These are phyloP conservation scores for Nannoperca obscura DNA, from an alignment of 2,797 vertebrate species.

Conservation along the genomic window DNA sequence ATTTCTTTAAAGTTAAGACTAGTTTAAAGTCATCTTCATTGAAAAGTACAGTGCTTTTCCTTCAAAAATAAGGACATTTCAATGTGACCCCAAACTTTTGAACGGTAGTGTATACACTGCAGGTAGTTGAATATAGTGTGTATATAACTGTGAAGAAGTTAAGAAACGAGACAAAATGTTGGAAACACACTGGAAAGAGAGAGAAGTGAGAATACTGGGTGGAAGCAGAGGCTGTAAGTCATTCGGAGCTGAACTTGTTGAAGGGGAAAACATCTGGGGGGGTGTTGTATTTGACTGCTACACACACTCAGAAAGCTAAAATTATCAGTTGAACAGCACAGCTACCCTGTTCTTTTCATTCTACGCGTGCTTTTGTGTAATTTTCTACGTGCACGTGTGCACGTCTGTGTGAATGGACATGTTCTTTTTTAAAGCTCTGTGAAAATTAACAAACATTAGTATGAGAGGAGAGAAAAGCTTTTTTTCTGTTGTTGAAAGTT, in stretches of 20 bases:
- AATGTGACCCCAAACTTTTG: too few species aligned
- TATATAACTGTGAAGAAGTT: background rate
- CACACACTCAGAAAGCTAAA: conserved; percentile 48
- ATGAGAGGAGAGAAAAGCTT: background rate
- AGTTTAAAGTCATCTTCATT: too few species aligned
- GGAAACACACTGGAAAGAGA: background rate
- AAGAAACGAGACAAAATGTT: background rate
- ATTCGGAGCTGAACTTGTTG: conserved; percentile 8
- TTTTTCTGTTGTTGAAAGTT: background rate
- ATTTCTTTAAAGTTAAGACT: too few species aligned
- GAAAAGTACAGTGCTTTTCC: too few species aligned
- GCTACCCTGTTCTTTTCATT: conserved; percentile 39
- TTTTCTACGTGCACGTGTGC: conserved; percentile 6
- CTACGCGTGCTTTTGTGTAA: conserved; percentile 32
- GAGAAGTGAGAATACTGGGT: background rate
- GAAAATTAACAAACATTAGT: background rate
- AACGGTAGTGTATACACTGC: too few species aligned
- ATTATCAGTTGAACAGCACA: conserved; percentile 35
- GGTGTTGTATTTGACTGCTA: conserved; percentile 25
- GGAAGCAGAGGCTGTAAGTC: conserved; percentile 44
- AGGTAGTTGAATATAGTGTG: too few species aligned
- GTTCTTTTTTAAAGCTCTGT: background rate
- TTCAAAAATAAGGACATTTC: too few species aligned
- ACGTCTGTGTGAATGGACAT: background rate
- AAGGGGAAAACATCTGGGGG: conserved; percentile 52